Evolutionary conservation across 2,888 invertebrate species (phyloP), one percentile per base, ranked within the genome.

Genomic region (Acanthosoma haemorrhoidale): DNA sequence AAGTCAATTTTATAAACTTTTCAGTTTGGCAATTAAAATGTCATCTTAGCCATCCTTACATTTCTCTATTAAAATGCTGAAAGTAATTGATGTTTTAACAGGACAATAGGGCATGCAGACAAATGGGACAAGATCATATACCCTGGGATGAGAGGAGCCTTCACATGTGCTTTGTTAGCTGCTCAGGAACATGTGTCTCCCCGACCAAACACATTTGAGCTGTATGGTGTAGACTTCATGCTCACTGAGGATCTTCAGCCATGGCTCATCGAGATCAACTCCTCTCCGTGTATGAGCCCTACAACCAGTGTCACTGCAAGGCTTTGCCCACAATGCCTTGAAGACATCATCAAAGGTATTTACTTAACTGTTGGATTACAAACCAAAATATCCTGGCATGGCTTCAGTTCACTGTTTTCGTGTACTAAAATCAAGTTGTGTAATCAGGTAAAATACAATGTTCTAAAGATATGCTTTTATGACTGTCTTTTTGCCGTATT

Each of bases 201-300:
- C 18, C 82, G 87, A 72, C 85, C 86, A 76, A 90, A 91, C 77
- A 88, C 90, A 70, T 96, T 94, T 80, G 95, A 96, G 79, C 79
- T 94, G 38, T 95, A 92, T 78, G 96, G 95, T 5, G 94, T 94
- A 67, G 96, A 96, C 81, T 96, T 96, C 79, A 89, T 96, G 83
- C 79, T 96, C 38, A 90, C 91, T 70, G 89, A 93, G 77, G 88
- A 92, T 76, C 91, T 87, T 76, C 85, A 87, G 73, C 94, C 94
- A 0, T 94, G 94, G 89, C 81, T 96, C 72, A 91, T 96, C 76
- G 96, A 96, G 83, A 94, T 96, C 74, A 96, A 96, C 82, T 90
- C 92, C 2, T 89, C 89, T 77, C 95, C 95, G 0, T 90, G 93
- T 80, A 85, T 96, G 80, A 84, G 88, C 21, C 81, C 84, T 3